Conservation (phyloP, 2,113 vertebrate genomes). For the Monarcha castaneiventris region DNA sequence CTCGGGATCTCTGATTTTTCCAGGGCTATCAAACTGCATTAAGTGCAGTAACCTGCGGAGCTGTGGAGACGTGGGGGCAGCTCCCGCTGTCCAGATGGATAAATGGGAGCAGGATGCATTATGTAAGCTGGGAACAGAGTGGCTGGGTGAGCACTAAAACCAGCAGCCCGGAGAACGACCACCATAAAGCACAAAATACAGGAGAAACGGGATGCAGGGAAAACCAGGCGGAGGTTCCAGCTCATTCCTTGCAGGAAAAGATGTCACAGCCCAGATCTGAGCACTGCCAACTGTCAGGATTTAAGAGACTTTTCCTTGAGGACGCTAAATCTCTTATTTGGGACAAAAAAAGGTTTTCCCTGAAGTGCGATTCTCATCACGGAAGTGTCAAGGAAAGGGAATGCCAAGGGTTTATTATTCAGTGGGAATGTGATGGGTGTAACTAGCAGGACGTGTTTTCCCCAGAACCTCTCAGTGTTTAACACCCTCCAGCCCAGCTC, state of each 20-base stretch:
- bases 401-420: neutral
- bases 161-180: fast-evolving
- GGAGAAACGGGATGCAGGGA: neutral
- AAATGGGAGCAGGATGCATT: neutral
- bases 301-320: neutral
- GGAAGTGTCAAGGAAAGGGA: neutral
- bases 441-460: neutral
- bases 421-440: neutral
- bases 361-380: fast-evolving
- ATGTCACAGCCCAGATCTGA: neutral
- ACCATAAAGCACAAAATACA: neutral
- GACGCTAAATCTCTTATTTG: neutral
- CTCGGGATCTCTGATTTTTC: neutral
- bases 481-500: fast-evolving
- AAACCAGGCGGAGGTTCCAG: neutral
- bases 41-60: neutral
- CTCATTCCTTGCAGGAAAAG: neutral
- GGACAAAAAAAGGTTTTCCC: neutral
- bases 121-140: neutral
- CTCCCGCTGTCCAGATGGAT: fast-evolving
- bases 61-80: neutral
- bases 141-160: neutral
- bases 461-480: neutral
- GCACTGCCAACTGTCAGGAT: neutral
- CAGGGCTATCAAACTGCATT: neutral